Base-by-base conservation (phyloP, 2,888 invertebrate species). In the Euspilapteryx auroguttella region DNA sequence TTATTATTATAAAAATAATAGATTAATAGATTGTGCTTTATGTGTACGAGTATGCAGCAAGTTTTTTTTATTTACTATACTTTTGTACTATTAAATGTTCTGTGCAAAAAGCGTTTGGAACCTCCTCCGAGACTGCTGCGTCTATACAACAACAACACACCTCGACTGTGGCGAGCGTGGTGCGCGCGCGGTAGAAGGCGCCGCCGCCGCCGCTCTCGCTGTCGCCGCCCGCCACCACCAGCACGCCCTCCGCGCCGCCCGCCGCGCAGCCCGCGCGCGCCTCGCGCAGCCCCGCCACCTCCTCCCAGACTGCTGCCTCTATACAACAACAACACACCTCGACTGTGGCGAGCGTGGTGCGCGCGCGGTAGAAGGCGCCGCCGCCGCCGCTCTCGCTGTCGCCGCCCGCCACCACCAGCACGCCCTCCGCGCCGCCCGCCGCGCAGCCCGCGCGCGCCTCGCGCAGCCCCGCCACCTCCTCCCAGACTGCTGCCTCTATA, bases 151-250 rank as follows among this genome's bases (percentile, higher is more conserved):
- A n/a, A n/a, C n/a, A n/a, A n/a, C n/a, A n/a, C n/a, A n/a, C n/a
- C n/a, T n/a, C n/a, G n/a, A n/a, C n/a, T n/a, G n/a, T n/a, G n/a
- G n/a, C n/a, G 37, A 94, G 85, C 23, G 93, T 88, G 41, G 88
- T 85, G 55, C 90, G 88, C 28, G 89, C 89, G 41, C 90, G 82
- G 73, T 90, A 92, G 65, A 92, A 92, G 54, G 63, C 55, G 31
- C 89, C 58, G 47, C 61, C 59, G 36, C 85, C 85, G 48, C 85
- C 87, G 48, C 86, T 84, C 34, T 86, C 87, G 69, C 88, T 86
- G 69, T 89, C 87, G 21, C 93, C 93, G 28, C 93, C 93, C 42
- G 90, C 89, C 30, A 86, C 91, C 54, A 91, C 89, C 13, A 93
- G 73, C 40, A 83, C 68, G 14, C 90, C 89, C 58, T 90, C 89